phyloP scores from a whole-genome alignment of 2,888 invertebrate genomes.

The Pterostichus niger region DNA sequence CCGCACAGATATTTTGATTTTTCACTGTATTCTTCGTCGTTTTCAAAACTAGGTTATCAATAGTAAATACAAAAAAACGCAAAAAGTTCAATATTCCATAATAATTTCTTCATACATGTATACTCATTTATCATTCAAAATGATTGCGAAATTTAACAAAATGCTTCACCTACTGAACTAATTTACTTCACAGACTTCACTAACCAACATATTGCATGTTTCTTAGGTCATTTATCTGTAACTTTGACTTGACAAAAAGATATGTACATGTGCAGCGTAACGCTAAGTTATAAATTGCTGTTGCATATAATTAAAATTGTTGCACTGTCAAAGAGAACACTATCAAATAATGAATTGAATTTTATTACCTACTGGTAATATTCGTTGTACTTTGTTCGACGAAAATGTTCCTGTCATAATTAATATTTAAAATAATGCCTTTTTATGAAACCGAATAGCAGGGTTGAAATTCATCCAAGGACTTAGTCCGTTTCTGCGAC shows the following conservation, averaged over 20 bases:
- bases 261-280: slow-evolving; percentile 3
- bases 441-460: slow-evolving; percentile 32
- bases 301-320: slow-evolving; percentile 11
- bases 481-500: slow-evolving; percentile 29
- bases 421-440: slow-evolving; percentile 48
- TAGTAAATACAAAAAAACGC: neutral
- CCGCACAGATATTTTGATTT: slow-evolving; percentile 39
- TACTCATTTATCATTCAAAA: slow-evolving; percentile 12
- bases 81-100: neutral
- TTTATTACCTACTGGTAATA: neutral
- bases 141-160: slow-evolving; percentile 6
- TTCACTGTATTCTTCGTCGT: neutral
- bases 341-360: slow-evolving; percentile 22
- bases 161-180: slow-evolving; percentile 42
- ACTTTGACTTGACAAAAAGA: slow-evolving; percentile 33
- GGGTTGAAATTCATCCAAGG: slow-evolving; percentile 37
- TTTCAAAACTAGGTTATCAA: slow-evolving; percentile 16
- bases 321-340: neutral
- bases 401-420: slow-evolving; percentile 36
- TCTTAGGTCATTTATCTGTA: slow-evolving; percentile 20
- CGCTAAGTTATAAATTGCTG: neutral
- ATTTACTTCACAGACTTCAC: slow-evolving; percentile 10
- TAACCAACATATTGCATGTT: slow-evolving; percentile 43
- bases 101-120: neutral
- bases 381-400: neutral